Evolutionary conservation across 1,140 invertebrate genomes (phyloP), one percentile per base, ranked within the genome.

Genomic region (Oscheius sp.): DNA sequence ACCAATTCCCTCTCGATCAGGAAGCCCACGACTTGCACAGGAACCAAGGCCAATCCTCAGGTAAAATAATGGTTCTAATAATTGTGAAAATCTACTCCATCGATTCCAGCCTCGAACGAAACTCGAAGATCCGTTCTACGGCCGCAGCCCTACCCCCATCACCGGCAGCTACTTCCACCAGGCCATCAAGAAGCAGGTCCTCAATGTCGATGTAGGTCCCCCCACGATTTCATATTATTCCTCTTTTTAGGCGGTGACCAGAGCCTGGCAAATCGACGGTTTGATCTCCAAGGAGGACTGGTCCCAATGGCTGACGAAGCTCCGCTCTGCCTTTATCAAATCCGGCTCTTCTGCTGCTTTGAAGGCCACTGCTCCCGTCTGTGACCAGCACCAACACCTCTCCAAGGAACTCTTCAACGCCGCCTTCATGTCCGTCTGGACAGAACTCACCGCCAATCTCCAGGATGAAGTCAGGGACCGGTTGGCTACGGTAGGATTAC

Each of bases 351-450:
- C 94, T 20, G 92, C 94, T 20, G 93, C 94, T 0, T 86, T 99
- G 3, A 88, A 91, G 80, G 88, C 95, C 0, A 97, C 94, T 82
- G 90, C 92, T 84, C 91, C 92, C 26, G 86, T 99, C 13, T 95
- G 95, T 1, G 93, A 97, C 84, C 92, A 92, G 4, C 95, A 98
- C 85, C 91, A 92, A 3, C 93, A 95, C 79, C 86, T 99, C 3
- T 90, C 95, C 0, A 87, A 85, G 88, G 95, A 99, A 83, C 86
- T 99, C 26, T 99, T 99, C 82, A 99, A 99, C 85, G 95, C 95
- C 0, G 94, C 96, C 0, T 99, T 99, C 86, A 93, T 99, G 1
- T 97, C 94, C 0, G 97, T 95, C 84, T 99, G 97, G 97, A 93
- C 93, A 0, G 94, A 99, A 85, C 85, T 99, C 1, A 91, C 90